Evolutionary conservation across 2,888 invertebrate species (phyloP).

Genomic region (Clusia tigrina): DNA sequence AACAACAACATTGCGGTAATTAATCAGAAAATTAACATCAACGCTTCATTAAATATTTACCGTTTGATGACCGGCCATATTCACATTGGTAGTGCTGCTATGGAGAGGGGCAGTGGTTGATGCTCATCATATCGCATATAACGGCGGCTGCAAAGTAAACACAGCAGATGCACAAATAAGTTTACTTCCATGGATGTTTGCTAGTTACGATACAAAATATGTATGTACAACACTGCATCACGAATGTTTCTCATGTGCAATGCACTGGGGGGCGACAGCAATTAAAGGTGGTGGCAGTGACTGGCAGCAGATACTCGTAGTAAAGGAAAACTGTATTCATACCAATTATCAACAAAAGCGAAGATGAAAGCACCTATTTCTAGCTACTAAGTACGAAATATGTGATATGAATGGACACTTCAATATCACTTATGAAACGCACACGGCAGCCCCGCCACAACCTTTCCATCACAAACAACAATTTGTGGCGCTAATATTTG

Average conservation of each 20-base stretch:
- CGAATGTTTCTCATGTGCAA: not conserved
- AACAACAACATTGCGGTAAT: slow-evolving; percentile 53
- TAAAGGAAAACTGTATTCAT: no score
- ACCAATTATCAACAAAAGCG: no score
- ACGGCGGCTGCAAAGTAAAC: slow-evolving; percentile 41
- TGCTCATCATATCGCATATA: slow-evolving; percentile 32
- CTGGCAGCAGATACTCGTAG: no score
- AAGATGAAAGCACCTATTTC: no score
- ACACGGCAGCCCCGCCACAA: not conserved
- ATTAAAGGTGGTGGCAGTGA: not conserved
- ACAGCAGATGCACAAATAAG: slow-evolving; percentile 38
- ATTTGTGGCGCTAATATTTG: slow-evolving; percentile 24
- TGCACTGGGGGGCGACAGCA: not conserved
- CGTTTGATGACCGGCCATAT: slow-evolving; percentile 41
- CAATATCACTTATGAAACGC: not conserved
- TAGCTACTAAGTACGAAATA: not conserved
- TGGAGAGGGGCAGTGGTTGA: not conserved
- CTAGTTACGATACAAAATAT: slow-evolving; percentile 1
- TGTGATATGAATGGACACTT: not conserved
- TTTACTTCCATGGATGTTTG: slow-evolving; percentile 41
- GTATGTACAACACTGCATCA: not conserved
- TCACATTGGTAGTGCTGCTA: not conserved
- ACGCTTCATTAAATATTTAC: slow-evolving; percentile 65
- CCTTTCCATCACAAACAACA: not conserved
- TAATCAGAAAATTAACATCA: slow-evolving; percentile 65